Evolutionary conservation across 2,797 vertebrate species (phyloP), one percentile per base, ranked within the genome.

Genomic region (Sebastes melanostomus): DNA sequence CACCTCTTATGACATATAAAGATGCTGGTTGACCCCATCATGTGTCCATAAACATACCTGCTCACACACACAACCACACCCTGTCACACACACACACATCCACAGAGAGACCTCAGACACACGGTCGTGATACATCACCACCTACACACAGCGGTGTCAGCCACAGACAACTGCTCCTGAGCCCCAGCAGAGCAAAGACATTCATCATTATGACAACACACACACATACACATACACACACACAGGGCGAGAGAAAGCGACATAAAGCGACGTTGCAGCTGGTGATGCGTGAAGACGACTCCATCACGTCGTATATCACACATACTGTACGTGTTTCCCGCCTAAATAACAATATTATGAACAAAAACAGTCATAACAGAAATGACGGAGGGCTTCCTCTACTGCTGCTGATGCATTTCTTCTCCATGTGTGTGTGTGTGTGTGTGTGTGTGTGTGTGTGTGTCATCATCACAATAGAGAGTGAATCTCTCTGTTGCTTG

Each of bases 171-270:
- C 86, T 81, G 88, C 89, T 92, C 87, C 93, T 86, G 92, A 93
- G 90, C 87, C 90, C 88, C 92, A 55, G 89, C 88, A 83, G 83
- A 90, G 91, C 88, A 89, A 84, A 92, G 85, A 89, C 93, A 93
- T 94, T 93, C 78, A 94, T 94, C 93, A 94, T 94, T 87, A 92
- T 94, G 93, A 94, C 94, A 94, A 54, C 66, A 32, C 85, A 78
- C 83, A 75, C 62, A 80, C 70, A 79, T 72, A 76, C 55, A 77
- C 81, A 73, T 66, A 0, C 36, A 38, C 36, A 85, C 72, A 79
- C 75, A 73, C 81, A 75, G 24, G 50, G 70, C n/a, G 27, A 59
- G 67, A 66, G 76, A 83, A 67, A 78, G 71, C 66, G 34, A 85
- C 88, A 85, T 60, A 77, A 87, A 87, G 86, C 86, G 63, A 81